Base-by-base conservation (phyloP, 30 jellyfish, hydroid and myxozoan genomes). In the Rhopilema esculentum region DNA sequence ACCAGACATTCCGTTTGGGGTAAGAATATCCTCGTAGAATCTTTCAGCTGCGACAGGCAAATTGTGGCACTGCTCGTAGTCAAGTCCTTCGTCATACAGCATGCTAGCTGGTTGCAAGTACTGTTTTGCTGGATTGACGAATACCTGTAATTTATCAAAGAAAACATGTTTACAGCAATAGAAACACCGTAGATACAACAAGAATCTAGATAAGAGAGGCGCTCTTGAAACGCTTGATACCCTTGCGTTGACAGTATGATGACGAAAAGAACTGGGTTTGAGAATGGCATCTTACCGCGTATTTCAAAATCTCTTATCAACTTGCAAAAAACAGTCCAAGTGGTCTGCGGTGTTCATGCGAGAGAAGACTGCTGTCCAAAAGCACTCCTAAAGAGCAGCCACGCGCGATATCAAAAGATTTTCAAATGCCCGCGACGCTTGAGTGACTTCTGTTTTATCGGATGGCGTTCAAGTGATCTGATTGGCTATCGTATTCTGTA, bases 341-440 rank as follows among this genome's bases (percentile, higher is more conserved):
- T 85, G 94, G 94, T 85, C 94, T 85, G 94, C 94, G 94, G 94
- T 85, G 88, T 84, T 84, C 87, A 61, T 75, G 25, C 63, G 53
- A 77, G 77, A 63, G 88, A 85, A 85, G 50, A 87, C 94, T 85
- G 94, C 94, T 85, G 94, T 75, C 66, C 94, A 85, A 49, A 32
- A 77, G 33, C 88, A 62, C 92, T 84, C 72, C 82, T 27, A 64
- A 21, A 22, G 1, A 66, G 69, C 63, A 30, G 50, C 30, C 79
- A 81, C 69, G 84, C 75, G 21, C 79, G 69, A 84, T 27, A 21
- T 69, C 84, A 75, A 85, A 51, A 49, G 77, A 17, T 29, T 85
- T 70, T 27, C 71, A 64, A 85, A 74, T 73, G 88, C 51, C 66
- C 79, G 83, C 84, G 8, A 74, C 88, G 94, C 82, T 31, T 85